Percentiles rank a stretch among this genome's conserved stretches.
Evolutionary conservation across 1,140 invertebrate genomes (phyloP).

Genomic region (Arctopsyche grandis): DNA sequence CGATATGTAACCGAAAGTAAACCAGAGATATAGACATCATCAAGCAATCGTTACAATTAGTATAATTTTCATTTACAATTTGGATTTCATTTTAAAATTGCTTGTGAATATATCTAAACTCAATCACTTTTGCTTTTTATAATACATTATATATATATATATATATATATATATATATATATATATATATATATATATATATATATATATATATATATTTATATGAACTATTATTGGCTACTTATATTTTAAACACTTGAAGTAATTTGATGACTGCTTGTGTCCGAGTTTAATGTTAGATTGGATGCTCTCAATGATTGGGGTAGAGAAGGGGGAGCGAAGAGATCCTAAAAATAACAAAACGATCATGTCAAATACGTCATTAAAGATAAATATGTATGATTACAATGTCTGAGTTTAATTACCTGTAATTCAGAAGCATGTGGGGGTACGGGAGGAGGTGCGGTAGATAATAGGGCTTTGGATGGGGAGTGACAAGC

Average conservation of each 20-base stretch:
- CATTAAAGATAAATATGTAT: background rate
- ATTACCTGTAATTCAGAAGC: slow-evolving; percentile 22
- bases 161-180: no score
- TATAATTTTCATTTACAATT: background rate
- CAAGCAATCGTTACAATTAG: background rate
- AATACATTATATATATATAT: background rate
- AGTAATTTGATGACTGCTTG: slow-evolving; percentile 65
- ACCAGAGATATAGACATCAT: background rate
- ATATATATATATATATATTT: background rate
- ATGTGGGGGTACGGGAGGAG: slow-evolving; percentile 42
- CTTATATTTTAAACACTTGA: slow-evolving; percentile 59
- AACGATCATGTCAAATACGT: background rate
- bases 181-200: no score
- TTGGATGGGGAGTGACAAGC: slow-evolving; percentile 51
- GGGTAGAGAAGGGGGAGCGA: slow-evolving; percentile 59
- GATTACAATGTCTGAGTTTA: background rate
- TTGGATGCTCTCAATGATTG: slow-evolving; percentile 63
- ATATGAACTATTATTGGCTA: slow-evolving; percentile 1
- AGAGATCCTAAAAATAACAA: slow-evolving; percentile 50
- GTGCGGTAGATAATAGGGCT: slow-evolving; percentile 39
- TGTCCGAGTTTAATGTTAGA: slow-evolving; percentile 63
- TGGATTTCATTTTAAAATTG: background rate
- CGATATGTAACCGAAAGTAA: slow-evolving; percentile 21
- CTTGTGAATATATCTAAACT: background rate
- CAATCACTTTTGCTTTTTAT: slow-evolving; percentile 2